Evolutionary conservation across 1,140 invertebrate genomes (phyloP).

Genomic region (Maconellicoccus hirsutus): DNA sequence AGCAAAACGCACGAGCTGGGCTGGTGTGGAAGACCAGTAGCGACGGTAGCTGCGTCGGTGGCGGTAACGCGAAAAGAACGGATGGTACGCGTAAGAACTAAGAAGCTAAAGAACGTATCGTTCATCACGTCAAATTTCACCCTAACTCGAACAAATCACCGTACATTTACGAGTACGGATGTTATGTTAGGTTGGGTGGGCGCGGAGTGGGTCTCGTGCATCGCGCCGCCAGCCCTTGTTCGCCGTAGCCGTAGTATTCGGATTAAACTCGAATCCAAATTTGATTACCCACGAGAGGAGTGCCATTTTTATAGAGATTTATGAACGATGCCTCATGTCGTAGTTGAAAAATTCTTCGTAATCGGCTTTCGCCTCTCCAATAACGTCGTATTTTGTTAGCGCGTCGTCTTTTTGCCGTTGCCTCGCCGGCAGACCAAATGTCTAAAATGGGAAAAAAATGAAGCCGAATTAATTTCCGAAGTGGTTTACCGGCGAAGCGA

Average conservation of each 20-base stretch:
- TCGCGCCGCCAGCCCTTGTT: neutral
- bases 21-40: too few species aligned
- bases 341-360: constrained; percentile 1
- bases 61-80: neutral
- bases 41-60: neutral
- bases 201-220: neutral
- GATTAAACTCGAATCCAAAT: constrained; percentile 26
- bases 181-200: neutral
- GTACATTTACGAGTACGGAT: neutral
- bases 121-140: constrained; percentile 20
- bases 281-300: constrained; percentile 26
- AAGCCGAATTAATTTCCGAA: too few species aligned
- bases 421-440: too few species aligned
- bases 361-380: neutral
- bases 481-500: too few species aligned
- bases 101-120: constrained; percentile 11
- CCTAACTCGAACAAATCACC: constrained; percentile 21
- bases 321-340: neutral
- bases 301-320: constrained; percentile 17
- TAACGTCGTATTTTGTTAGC: too few species aligned
- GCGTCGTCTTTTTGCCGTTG: too few species aligned
- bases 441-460: too few species aligned
- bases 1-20: too few species aligned
- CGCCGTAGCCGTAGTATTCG: neutral
- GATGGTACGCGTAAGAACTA: too few species aligned